A percentile compares a stretch with the other conserved stretches of the same genome.
Conservation (phyloP, 2,113 vertebrate species). For the Gambusia affinis region DNA sequence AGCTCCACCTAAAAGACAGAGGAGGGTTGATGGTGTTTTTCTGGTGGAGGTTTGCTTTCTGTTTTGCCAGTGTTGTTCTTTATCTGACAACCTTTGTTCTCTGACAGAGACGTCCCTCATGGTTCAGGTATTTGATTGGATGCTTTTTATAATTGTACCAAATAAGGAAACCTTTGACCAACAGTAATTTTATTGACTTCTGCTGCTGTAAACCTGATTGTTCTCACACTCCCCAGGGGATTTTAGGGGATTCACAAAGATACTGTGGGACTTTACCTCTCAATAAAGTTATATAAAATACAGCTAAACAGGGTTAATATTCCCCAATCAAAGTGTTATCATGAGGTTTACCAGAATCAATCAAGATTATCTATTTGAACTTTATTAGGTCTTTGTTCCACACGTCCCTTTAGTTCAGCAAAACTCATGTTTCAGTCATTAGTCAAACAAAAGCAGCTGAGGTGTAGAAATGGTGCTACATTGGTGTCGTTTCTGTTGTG, state of each 20-base stretch:
- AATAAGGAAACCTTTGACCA: neutral
- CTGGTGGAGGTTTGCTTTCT: neutral
- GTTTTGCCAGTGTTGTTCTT: neutral
- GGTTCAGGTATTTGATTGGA: neutral
- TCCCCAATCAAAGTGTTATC: accelerated
- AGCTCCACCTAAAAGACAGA: neutral
- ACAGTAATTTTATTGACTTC: accelerated
- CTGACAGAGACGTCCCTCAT: neutral
- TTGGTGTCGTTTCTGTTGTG: neutral
- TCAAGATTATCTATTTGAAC: neutral
- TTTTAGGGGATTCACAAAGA: conserved; percentile 38
- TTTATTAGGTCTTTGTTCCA: neutral
- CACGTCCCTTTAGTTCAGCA: neutral
- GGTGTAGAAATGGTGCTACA: neutral
- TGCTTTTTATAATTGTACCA: neutral
- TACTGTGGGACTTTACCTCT: neutral
- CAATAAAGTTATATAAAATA: accelerated
- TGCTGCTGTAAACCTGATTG: neutral
- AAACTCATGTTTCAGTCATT: neutral
- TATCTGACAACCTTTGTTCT: neutral
- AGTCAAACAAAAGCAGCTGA: neutral
- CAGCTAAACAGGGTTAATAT: accelerated
- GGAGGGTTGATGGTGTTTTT: neutral
- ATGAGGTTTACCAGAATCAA: accelerated
- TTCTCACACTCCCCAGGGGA: neutral